Evolutionary conservation across 2,797 vertebrate genomes (phyloP), one percentile per base, ranked within the genome.

Genomic region (Eupleurogrammus muticus): DNA sequence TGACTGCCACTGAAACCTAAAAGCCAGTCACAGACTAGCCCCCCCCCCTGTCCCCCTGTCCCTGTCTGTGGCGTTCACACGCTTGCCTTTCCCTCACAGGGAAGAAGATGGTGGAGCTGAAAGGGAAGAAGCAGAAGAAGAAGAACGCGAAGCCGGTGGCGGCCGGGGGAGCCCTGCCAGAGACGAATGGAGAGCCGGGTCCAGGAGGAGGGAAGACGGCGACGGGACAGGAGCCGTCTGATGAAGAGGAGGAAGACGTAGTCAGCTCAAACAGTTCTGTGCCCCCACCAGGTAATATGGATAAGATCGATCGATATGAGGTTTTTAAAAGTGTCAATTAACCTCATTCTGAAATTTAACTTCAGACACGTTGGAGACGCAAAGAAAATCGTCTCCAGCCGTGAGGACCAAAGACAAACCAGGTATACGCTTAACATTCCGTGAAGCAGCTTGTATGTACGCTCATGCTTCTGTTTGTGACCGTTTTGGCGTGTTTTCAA

Each of bases 41-140:
- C n/a, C n/a, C n/a, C n/a, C n/a, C n/a, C n/a, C n/a, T n/a, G n/a
- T n/a, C n/a, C n/a, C 20, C 13, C 36, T 34, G 16, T 13, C 9
- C 12, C 5, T 7, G 14, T 34, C 28, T 4, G 17, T 34, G 24
- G 34, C 34, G 1, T 17, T 34, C 9, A 19, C 53, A 0, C 1
- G 2, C 12, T 20, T 4, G 0, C 73, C 48, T 3, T 28, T 28
- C 49, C 47, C 47, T 14, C 83, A n/a, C n/a, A 99, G 97, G 97
- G 34, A 97, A 96, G 66, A 99, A 98, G 88, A 90, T 91, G 60
- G 62, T 88, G 12, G 95, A 96, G 9, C 82, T 97, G 57, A 96
- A 95, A 83, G 98, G 96, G 64, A 99, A 97, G 9, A 96, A 95
- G 56, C 66, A 90, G 77, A 98, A 97, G 87, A 98, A 94, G 88